phyloP scores from a whole-genome alignment of 2,797 vertebrate species.

The Sciurus vulgaris region DNA sequence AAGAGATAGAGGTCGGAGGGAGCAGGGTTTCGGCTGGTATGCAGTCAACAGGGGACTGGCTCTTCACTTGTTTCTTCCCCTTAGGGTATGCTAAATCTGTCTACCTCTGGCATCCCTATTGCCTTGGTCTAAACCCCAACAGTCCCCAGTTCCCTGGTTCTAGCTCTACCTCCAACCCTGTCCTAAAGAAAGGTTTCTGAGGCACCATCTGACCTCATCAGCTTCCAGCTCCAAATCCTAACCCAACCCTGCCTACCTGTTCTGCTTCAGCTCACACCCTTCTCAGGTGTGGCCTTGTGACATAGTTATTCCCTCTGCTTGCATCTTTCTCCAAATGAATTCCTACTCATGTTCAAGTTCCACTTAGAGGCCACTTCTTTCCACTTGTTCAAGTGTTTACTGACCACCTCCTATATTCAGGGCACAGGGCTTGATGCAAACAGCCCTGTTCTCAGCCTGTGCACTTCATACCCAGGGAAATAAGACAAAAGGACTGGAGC shows the following conservation, averaged over 20 bases:
- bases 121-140: neutral
- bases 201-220: neutral
- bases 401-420: neutral
- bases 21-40: neutral
- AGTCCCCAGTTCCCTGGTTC: neutral
- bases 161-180: neutral
- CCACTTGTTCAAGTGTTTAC: constrained; percentile 20
- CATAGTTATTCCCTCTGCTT: neutral
- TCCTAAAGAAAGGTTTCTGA: neutral
- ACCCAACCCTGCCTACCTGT: neutral
- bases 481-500: neutral
- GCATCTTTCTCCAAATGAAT: neutral
- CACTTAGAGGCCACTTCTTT: neutral
- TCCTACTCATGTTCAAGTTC: neutral
- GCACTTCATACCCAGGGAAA: neutral
- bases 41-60: neutral
- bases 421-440: neutral
- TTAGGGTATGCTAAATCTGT: neutral
- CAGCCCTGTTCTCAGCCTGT: neutral
- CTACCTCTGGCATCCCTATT: neutral
- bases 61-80: neutral
- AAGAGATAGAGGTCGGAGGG: neutral
- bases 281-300: neutral
- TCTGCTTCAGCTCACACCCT: neutral
- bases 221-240: neutral